These are phyloP conservation scores for Neosilurus mollespiculum DNA, from an alignment of 2,797 vertebrate species.

Conservation along the genomic window DNA sequence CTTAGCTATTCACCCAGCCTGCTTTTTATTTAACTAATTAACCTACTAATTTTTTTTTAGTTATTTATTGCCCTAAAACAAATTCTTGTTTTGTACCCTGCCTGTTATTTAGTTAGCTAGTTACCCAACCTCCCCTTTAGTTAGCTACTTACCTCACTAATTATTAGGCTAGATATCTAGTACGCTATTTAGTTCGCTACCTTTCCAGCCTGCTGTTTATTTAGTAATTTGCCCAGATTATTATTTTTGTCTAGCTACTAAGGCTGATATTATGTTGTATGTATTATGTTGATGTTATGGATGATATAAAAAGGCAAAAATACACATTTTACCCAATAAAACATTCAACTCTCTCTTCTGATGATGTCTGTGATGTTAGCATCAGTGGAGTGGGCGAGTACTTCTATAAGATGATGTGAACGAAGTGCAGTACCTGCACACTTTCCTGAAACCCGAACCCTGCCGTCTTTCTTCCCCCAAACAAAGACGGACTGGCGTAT, in stretches of 20 bases:
- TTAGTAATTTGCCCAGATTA: not conserved
- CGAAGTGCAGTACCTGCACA: slow-evolving; percentile 2
- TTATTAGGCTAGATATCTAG: too few relatives aligned
- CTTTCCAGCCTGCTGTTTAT: not conserved
- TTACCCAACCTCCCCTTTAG: not conserved
- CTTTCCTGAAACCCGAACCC: slow-evolving; percentile 23
- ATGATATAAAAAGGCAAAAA: not conserved
- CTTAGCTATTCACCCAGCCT: too few relatives aligned
- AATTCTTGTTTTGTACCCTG: too few relatives aligned
- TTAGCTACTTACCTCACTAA: not conserved
- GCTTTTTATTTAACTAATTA: not conserved
- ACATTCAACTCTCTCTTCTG: not conserved
- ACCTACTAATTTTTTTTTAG: not conserved
- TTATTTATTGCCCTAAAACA: too few relatives aligned
- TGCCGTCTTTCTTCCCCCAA: slow-evolving; percentile 6
- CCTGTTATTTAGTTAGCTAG: not conserved
- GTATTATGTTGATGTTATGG: not conserved
- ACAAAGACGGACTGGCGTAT: slow-evolving; percentile 38
- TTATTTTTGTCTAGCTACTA: not conserved
- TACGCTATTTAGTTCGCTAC: not conserved
- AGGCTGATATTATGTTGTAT: not conserved
- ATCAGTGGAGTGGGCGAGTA: not conserved
- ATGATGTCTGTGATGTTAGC: not conserved
- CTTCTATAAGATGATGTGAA: not conserved
- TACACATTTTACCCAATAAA: not conserved